Base-by-base conservation (phyloP, 2,113 vertebrate species). In the Paracanthobrama guichenoti region DNA sequence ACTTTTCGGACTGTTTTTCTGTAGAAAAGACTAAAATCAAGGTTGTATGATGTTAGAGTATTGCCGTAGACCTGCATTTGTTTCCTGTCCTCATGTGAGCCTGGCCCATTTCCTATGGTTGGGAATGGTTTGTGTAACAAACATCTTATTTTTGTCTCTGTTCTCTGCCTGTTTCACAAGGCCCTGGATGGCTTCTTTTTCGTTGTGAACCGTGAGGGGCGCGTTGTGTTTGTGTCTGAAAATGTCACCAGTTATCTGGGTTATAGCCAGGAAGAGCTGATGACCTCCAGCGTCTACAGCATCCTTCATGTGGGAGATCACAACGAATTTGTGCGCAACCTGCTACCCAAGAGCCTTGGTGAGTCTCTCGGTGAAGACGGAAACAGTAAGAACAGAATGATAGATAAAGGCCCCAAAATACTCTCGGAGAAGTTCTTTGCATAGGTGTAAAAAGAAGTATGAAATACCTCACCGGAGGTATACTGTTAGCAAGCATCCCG, bases 231-330 rank as follows among this genome's bases (percentile, higher is more conserved):
- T 3, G 96, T 98, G 39, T 99, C 97, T 0, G 97, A 98, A 91
- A 98, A 98, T 11, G 97, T 99, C 88, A 96, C 93, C 18, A 90
- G 94, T 88, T 99, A 97, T 92, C 95, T 99, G 84, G 97, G 97
- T 57, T 99, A 98, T 86, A 92, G 93, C 87, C 97, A 98, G 91
- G 96, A 97, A 88, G 97, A 99, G 93, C 95, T 99, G 82, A 98
- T 98, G 96, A 96, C 96, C 87, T 97, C 96, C 46, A 99, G 97
- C 1, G 96, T 99, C 80, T 99, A 99, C 94, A 99, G 96, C 95
- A 96, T 99, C 92, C 94, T 99, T 69, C 97, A 99, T 0, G 96
- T 99, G 74, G 97, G 97, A 39, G 97, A 99, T 90, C 97, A 99
- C 74, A 96, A 97, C 0, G 96, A 98, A 85, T 98, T 99, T 86